Evolutionary conservation across 2,113 vertebrate genomes (phyloP), one percentile per base, ranked within the genome.

Genomic region (Callopanchax toddi): DNA sequence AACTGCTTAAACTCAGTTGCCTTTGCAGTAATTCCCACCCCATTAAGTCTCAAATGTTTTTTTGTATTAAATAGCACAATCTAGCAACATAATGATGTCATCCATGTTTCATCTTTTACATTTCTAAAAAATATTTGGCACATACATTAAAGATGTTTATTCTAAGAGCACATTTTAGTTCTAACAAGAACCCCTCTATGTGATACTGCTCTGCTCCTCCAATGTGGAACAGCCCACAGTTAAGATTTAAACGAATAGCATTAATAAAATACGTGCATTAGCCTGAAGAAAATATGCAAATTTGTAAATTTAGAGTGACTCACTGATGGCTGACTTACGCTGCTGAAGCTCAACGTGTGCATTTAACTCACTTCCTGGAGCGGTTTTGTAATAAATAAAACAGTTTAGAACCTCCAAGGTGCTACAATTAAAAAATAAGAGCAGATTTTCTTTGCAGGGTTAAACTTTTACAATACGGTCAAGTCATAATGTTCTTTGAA

Each of bases 251-350:
- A 79, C 75, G 57, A 81, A 37, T 46, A 42, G 21, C 59, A 69
- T 77, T 70, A 74, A 77, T 71, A 75, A 60, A 73, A 68, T 60
- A 70, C 60, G 62, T 76, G 22, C 11, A 22, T 8, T 61, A 60
- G 72, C 77, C 70, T 51, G 22, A 70, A 74, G 71, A 72, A 60
- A 53, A 78, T 72, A 82, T 82, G 76, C 65, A 68, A 65, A 69
- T 76, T 66, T 67, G 34, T 68, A 74, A 70, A 81, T 82, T 59
- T 67, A 78, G 62, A 74, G 34, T 67, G 40, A 43, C 17, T 43
- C 75, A 65, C 22, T 49, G 74, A 67, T 74, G 76, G 78, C 81
- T 71, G 42, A 79, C 60, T 71, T 70, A 78, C 78, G 68, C 53
- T 22, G 68, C 76, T 82, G 53, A 74, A 32, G 62, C 70, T 75